Conservation (phyloP, 2,113 vertebrate genomes). For the Seriola aureovittata region DNA sequence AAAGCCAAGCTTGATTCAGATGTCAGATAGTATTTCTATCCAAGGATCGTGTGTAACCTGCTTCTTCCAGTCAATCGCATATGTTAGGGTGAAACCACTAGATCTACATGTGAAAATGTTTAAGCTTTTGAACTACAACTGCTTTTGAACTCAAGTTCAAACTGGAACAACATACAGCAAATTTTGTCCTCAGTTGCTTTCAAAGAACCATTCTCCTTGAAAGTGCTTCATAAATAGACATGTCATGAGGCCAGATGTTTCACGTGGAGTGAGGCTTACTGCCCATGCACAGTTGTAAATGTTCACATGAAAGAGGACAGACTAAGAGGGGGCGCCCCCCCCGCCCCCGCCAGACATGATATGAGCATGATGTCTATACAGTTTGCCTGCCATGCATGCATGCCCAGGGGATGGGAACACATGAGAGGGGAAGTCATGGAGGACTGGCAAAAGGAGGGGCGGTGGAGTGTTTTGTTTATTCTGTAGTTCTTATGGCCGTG, state of each 20-base stretch:
- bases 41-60: neutral
- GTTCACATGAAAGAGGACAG: slow-evolving; percentile 54
- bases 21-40: slow-evolving; percentile 13
- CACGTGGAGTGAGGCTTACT: slow-evolving; percentile 63
- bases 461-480: slow-evolving; percentile 47
- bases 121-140: neutral
- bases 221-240: slow-evolving; percentile 16
- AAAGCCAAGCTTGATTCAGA: neutral
- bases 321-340: slow-evolving; percentile 11
- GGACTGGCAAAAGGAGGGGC: slow-evolving; percentile 29
- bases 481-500: slow-evolving; percentile 20
- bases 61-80: neutral
- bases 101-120: neutral
- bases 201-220: neutral
- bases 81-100: neutral
- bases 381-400: slow-evolving; percentile 26
- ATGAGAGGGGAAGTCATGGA: slow-evolving; percentile 43
- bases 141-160: neutral
- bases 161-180: neutral
- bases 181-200: neutral
- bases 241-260: slow-evolving; percentile 47
- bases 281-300: slow-evolving; percentile 46
- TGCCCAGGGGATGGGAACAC: slow-evolving; percentile 42
- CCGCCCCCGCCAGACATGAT: neutral
- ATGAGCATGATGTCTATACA: slow-evolving; percentile 35